Conservation (phyloP, 2,888 invertebrate genomes). For the Falcaria lacertinaria region DNA sequence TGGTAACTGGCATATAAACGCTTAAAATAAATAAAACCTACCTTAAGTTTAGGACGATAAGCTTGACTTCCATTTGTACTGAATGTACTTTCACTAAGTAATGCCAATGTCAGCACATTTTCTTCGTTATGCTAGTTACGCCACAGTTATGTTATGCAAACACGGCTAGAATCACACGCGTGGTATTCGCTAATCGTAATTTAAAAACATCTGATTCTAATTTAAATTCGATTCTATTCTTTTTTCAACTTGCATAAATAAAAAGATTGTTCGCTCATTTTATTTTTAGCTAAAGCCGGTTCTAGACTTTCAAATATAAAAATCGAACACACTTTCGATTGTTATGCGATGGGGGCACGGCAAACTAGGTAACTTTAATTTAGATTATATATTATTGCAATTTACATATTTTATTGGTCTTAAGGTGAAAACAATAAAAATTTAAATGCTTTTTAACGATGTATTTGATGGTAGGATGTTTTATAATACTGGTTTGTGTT, state of each 20-base stretch:
- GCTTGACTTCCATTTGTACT: constrained; percentile 13
- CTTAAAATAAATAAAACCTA: constrained; percentile 7
- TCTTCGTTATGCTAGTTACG: constrained; percentile 52
- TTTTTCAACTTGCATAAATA: not conserved
- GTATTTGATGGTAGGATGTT: too few relatives aligned
- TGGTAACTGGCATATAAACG: constrained; percentile 24
- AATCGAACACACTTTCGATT: not conserved
- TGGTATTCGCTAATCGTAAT: not conserved
- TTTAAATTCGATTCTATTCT: not conserved
- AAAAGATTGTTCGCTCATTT: not conserved
- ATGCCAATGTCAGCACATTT: constrained; percentile 73
- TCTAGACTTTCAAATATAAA: not conserved
- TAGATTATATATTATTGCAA: too few relatives aligned
- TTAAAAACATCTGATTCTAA: not conserved
- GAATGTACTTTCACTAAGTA: constrained; percentile 66
- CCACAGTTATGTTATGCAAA: constrained; percentile 39
- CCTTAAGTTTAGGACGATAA: constrained; percentile 6
- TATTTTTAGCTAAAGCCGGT: not conserved
- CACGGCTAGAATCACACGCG: constrained; percentile 21
- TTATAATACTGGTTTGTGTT: too few relatives aligned
- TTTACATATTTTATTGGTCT: too few relatives aligned
- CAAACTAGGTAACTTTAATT: too few relatives aligned
- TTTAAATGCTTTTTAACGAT: too few relatives aligned
- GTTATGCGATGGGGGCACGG: not conserved
- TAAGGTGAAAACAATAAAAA: too few relatives aligned